Conservation (phyloP, 1,140 invertebrate species). For the Conus betulinus region DNA sequence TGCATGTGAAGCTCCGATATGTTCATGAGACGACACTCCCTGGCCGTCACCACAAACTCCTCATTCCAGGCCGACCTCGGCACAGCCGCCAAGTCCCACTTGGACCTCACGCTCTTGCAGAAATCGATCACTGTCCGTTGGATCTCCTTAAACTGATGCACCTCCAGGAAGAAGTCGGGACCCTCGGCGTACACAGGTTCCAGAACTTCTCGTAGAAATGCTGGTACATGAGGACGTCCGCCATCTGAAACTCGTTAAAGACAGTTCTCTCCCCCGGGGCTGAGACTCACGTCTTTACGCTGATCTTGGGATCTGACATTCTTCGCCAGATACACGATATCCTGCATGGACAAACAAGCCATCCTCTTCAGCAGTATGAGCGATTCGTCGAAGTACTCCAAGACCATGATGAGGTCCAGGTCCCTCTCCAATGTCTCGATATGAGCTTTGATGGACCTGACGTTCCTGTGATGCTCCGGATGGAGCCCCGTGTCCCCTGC, state of each 20-base stretch:
- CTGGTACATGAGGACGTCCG: slow-evolving; percentile 53
- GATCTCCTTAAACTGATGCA: slow-evolving; percentile 42
- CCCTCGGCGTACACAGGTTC: slow-evolving; percentile 33
- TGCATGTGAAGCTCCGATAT: slow-evolving; percentile 43
- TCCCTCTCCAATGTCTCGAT: slow-evolving; percentile 65
- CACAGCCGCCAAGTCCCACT: slow-evolving; percentile 26
- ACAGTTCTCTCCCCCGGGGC: slow-evolving; percentile 13
- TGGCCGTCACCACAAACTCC: slow-evolving; percentile 39
- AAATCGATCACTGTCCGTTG: slow-evolving; percentile 36
- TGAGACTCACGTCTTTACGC: slow-evolving; percentile 24
- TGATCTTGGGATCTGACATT: slow-evolving; percentile 27
- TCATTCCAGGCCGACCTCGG: slow-evolving; percentile 43
- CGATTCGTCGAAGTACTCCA: slow-evolving; percentile 78
- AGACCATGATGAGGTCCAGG: slow-evolving; percentile 77
- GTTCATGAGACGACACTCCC: slow-evolving; percentile 51
- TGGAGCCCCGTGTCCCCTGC: slow-evolving; percentile 50
- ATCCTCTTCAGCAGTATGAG: slow-evolving; percentile 76
- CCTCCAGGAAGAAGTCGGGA: slow-evolving; percentile 44
- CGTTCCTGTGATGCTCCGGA: slow-evolving; percentile 27
- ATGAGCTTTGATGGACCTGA: slow-evolving; percentile 25
- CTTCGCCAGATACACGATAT: slow-evolving; percentile 69
- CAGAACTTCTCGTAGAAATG: slow-evolving; percentile 48
- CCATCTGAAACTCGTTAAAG: slow-evolving; percentile 37
- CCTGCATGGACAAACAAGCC: slow-evolving; percentile 76
- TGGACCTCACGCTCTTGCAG: slow-evolving; percentile 29